Conservation (phyloP, 2,888 invertebrate genomes). For the Glyphotaelius pellucidus region DNA sequence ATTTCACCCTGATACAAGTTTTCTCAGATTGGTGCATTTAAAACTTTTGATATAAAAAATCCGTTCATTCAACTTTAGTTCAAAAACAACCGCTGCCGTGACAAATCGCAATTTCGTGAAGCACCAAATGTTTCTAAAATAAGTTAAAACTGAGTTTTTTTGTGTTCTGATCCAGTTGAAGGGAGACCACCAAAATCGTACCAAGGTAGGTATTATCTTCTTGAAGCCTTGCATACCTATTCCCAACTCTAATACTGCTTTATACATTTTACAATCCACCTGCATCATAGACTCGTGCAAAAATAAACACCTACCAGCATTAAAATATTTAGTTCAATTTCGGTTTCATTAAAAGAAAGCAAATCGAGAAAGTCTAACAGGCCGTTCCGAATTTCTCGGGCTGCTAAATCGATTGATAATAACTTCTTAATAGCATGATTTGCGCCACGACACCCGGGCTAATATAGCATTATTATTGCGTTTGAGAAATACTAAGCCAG, state of each 20-base stretch:
- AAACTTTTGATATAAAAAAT: neutral
- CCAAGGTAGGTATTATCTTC: neutral
- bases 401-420: constrained; percentile 27
- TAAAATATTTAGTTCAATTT: constrained; percentile 13
- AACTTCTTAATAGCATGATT: constrained; percentile 30
- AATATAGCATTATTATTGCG: constrained; percentile 35
- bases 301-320: neutral
- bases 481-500: constrained; percentile 44
- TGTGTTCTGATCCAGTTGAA: too few relatives aligned
- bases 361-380: constrained; percentile 9
- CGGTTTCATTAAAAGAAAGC: neutral
- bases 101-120: neutral
- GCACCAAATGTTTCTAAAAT: neutral
- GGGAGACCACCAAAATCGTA: neutral
- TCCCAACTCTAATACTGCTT: neutral
- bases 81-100: neutral
- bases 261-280: neutral
- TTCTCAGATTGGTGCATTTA: too few relatives aligned
- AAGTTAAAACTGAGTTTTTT: neutral
- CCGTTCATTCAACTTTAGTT: neutral
- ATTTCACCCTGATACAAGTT: neutral
- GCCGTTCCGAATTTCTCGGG: neutral
- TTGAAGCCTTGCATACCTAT: neutral
- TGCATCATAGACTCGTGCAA: neutral
- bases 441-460: constrained; percentile 24